Evolutionary conservation across 2,888 invertebrate species (phyloP), one percentile per base, ranked within the genome.

Genomic region (Drosophila emarginata): DNA sequence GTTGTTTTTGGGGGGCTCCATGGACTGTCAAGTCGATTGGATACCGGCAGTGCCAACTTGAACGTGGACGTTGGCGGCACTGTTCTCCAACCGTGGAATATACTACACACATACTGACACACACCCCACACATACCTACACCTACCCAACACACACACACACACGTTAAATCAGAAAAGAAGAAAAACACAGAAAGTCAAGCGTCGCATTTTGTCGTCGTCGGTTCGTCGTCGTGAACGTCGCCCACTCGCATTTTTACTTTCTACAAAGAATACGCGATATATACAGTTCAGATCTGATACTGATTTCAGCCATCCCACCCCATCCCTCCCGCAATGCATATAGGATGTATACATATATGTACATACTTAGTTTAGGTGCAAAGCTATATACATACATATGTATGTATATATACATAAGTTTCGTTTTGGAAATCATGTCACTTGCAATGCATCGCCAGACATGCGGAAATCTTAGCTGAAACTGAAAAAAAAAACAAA

Each of bases 1-100:
- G 32, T 54, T 45, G 45, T 45, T 45, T 45, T 45, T 64, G 70
- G 73, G 74, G 78, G 74, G 80, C 88, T 82, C 88, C 88, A 82
- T 88, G 88, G 80, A 85, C 88, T 81, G 82, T 88, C 85, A 74
- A 61, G 82, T 69, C 82, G 88, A 74, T 76, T 72, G 81, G 57
- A 37, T 58, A 39, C 57, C 53, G 60, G 32, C 79, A 87, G 83
- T 88, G 71, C 79, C 79, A 83, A 88, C 78, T 86, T 83, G 79
- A 61, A 77, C 75, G 78, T 78, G 79, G 63, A 75, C 75, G 78
- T 80, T 71, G 75, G 80, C 85, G 71, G 79, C 70, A 72, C 70
- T 63, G 73, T 76, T 71, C 87, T 87, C 62, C 65, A 64, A 65
- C 72, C 77, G 64, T 71, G 54, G 21, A 15, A 40, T 21, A n/a